Evolutionary conservation across 2,888 invertebrate species (phyloP), one percentile per base, ranked within the genome.

Genomic region (Eucera pruinosa): DNA sequence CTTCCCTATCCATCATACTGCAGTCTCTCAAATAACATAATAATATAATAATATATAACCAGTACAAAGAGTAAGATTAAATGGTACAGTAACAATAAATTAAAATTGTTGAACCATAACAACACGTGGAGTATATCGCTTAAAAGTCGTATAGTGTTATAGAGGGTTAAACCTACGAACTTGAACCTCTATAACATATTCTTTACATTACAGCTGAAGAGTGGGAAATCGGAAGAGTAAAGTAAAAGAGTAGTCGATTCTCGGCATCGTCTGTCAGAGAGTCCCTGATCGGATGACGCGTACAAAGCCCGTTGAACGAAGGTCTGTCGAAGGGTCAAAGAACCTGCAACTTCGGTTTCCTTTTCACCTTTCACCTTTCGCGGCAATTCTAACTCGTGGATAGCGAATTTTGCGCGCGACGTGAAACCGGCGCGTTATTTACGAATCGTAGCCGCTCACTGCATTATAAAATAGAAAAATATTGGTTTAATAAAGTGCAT

Each of bases 271-370:
- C 43, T 48, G 30, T 41, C 11, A 15, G 27, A 33, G 25, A 39
- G 15, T 41, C 61, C 20, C 18, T 20, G 27, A n/a, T 39, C 45
- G 39, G 60, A 55, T 47, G 60, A 65, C 62, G 75, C 45, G 54
- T 47, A 52, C 50, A 62, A 71, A 71, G 66, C 61, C 64, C 66
- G 66, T 74, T 72, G 57, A 54, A 69, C 77, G 75, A 77, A 81
- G 82, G 82, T 81, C 82, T 80, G 80, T 73, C 82, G 80, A 15
- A 15, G n/a, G 84, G 84, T 88, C 86, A 88, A 87, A 87, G 86
- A 84, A 78, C 69, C 77, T 45, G 55, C 65, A 80, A 62, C 15
- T 61, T 69, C 41, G 55, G 68, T 60, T 78, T 66, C 41, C 80
- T 78, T 82, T 86, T 65, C 54, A 58, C 15, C 43, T 45, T 33